phyloP scores from a whole-genome alignment of 2,113 vertebrate genomes.

The Leucoraja erinaceus region DNA sequence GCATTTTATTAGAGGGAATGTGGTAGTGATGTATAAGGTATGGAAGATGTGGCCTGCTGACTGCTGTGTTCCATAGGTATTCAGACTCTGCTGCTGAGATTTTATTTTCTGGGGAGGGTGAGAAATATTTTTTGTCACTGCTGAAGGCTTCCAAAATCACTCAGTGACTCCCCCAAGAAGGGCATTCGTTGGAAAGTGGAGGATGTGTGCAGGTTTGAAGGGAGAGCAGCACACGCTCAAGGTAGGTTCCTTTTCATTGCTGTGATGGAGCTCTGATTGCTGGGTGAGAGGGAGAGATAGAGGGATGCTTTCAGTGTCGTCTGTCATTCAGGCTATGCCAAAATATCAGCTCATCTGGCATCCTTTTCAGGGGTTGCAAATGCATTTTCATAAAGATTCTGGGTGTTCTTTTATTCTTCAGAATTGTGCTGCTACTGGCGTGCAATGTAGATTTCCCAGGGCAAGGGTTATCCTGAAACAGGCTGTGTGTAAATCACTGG shows the following conservation, averaged over 20 bases:
- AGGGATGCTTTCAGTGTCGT: not conserved
- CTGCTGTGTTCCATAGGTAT: slow-evolving; percentile 46
- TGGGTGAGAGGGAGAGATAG: slow-evolving; percentile 36
- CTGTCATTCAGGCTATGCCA: slow-evolving; percentile 19
- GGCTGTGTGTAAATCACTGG: slow-evolving; percentile 30
- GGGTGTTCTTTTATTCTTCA: slow-evolving; percentile 8
- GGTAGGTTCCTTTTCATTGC: slow-evolving; percentile 54
- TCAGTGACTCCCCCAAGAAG: slow-evolving; percentile 43
- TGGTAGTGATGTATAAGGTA: slow-evolving; percentile 68
- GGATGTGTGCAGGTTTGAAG: slow-evolving; percentile 50
- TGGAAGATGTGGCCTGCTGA: slow-evolving; percentile 63
- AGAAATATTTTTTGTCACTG: slow-evolving; percentile 26
- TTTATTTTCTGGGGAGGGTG: slow-evolving; percentile 54
- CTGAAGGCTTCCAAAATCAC: slow-evolving; percentile 43
- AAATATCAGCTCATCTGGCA: slow-evolving; percentile 20
- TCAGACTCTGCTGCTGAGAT: slow-evolving; percentile 52
- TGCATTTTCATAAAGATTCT: slow-evolving; percentile 10
- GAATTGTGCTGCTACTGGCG: slow-evolving; percentile 3
- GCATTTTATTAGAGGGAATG: slow-evolving; percentile 68
- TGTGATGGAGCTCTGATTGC: slow-evolving; percentile 33
- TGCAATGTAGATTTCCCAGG: slow-evolving; percentile 2
- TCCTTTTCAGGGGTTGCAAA: not conserved
- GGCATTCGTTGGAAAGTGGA: slow-evolving; percentile 48
- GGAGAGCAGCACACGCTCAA: slow-evolving; percentile 49
- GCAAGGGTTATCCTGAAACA: slow-evolving; percentile 10